Conservation (phyloP, 1,140 invertebrate species). For the Zaprionus gabonicus region DNA sequence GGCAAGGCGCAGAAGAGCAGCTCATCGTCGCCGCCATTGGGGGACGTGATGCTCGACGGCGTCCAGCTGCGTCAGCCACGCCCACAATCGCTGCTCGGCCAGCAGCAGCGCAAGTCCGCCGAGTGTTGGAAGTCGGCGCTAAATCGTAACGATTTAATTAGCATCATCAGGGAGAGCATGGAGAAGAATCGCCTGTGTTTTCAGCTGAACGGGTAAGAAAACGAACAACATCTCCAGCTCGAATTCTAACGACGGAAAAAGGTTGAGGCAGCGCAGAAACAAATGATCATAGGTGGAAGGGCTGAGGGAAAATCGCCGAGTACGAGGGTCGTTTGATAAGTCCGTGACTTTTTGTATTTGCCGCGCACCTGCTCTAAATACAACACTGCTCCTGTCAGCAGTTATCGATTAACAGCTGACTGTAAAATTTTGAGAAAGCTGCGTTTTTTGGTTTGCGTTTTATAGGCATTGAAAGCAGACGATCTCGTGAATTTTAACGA, state of each 20-base stretch:
- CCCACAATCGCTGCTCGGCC: conserved; percentile 56
- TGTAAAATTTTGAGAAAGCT: too few species aligned
- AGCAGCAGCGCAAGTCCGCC: conserved; percentile 75
- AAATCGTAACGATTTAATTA: conserved; percentile 92
- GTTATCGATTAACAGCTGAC: too few species aligned
- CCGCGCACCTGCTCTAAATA: too few species aligned
- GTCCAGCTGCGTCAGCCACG: conserved; percentile 78
- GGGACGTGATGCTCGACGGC: conserved; percentile 73
- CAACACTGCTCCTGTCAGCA: too few species aligned
- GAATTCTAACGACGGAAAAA: background rate
- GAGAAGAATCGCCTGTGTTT: conserved; percentile 95
- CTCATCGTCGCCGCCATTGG: conserved; percentile 58
- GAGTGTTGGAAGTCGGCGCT: conserved; percentile 86
- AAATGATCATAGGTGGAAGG: conserved; percentile 7
- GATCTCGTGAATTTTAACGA: too few species aligned
- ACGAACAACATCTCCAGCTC: conserved; percentile 7
- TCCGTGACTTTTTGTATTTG: too few species aligned
- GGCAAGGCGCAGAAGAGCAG: conserved; percentile 52
- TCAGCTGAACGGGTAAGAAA: conserved; percentile 89
- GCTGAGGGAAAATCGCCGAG: background rate
- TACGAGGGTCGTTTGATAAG: too few species aligned
- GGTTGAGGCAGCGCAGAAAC: background rate
- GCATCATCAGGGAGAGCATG: conserved; percentile 95
- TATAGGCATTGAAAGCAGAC: too few species aligned
- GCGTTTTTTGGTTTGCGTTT: too few species aligned